Percentiles rank a stretch among this genome's conserved stretches.
Conservation (phyloP, 2,113 vertebrate genomes). For the Dipodomys spectabilis region DNA sequence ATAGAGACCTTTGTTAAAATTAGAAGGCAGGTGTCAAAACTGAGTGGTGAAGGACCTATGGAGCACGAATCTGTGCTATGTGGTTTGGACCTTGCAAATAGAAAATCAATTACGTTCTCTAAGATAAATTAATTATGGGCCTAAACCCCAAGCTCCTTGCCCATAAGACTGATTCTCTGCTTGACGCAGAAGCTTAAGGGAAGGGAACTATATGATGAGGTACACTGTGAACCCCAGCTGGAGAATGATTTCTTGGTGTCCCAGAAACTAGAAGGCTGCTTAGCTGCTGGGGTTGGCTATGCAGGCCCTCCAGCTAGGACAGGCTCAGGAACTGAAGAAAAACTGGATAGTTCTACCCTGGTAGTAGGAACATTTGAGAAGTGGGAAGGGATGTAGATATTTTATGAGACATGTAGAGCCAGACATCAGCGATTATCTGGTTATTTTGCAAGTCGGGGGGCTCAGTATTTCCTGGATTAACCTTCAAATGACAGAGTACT, state of each 20-base stretch:
- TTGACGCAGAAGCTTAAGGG: not conserved
- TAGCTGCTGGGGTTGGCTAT: not conserved
- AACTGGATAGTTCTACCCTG: not conserved
- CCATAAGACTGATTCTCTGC: not conserved
- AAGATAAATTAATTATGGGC: not conserved
- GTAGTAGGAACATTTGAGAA: not conserved
- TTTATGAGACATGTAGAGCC: not conserved
- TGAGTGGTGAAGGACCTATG: not conserved
- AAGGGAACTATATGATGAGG: not conserved
- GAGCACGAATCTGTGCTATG: not conserved
- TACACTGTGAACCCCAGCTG: too few species aligned
- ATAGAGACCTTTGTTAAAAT: not conserved
- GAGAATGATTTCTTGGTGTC: not conserved
- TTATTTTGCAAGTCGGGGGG: not conserved
- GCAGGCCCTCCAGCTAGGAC: not conserved
- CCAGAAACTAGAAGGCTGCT: not conserved
- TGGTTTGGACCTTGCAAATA: not conserved
- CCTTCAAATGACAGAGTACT: not conserved
- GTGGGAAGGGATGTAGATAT: not conserved
- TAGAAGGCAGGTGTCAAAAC: not conserved
- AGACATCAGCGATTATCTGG: not conserved
- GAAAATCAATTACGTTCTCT: too few species aligned
- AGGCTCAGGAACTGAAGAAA: not conserved
- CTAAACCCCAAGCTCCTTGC: not conserved
- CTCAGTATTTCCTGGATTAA: not conserved